Percentiles rank a stretch among this genome's conserved stretches.
Conservation (phyloP, 1,140 invertebrate species). For the Drosophila bifasciata region DNA sequence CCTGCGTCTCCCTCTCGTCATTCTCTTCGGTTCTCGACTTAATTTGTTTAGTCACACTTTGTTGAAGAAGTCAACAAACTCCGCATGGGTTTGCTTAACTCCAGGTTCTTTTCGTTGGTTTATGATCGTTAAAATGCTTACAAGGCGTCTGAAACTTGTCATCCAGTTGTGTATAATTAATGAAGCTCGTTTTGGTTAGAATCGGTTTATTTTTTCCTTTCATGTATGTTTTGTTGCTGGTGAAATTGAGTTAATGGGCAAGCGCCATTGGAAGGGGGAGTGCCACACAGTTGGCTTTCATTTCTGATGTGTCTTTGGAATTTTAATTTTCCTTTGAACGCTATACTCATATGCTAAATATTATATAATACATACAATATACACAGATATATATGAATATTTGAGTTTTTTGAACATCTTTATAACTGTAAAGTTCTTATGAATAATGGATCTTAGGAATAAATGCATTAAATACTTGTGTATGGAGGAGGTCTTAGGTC, state of each 20-base stretch:
- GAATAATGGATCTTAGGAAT: no score
- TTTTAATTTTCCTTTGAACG: neutral
- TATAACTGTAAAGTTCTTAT: no score
- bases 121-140: conserved; percentile 66
- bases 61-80: conserved; percentile 81
- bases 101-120: conserved; percentile 42
- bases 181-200: conserved; percentile 52
- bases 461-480: no score
- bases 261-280: neutral
- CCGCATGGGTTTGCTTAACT: conserved; percentile 66
- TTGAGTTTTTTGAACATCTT: neutral
- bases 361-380: neutral
- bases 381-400: no score
- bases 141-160: conserved; percentile 62
- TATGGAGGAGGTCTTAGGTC: no score
- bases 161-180: conserved; percentile 71
- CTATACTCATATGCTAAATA: neutral
- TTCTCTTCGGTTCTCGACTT: conserved; percentile 58
- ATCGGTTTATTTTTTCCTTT: conserved; percentile 25
- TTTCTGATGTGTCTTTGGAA: neutral
- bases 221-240: conserved; percentile 10
- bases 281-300: no score
- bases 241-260: conserved; percentile 30
- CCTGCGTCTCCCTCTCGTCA: conserved; percentile 1
- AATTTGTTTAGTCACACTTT: conserved; percentile 82